phyloP scores from a whole-genome alignment of 2,113 vertebrate species.

The Pterocles orientalis region DNA sequence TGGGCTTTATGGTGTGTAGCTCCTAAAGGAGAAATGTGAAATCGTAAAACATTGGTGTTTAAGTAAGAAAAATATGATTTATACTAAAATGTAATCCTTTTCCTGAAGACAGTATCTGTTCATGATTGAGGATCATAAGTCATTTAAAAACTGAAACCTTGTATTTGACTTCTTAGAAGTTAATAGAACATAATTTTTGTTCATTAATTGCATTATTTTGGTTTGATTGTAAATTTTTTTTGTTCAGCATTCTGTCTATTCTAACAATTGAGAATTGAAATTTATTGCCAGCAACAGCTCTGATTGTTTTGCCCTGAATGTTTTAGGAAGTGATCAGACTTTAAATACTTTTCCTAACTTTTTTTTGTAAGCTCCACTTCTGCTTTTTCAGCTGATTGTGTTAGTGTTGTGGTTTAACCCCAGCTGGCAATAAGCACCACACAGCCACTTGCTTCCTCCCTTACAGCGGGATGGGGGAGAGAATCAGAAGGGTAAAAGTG shows the following conservation, averaged over 20 bases:
- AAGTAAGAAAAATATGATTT: not conserved
- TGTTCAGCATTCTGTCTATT: not conserved
- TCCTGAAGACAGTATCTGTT: not conserved
- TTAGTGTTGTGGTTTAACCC: too few relatives aligned
- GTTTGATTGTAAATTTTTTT: not conserved
- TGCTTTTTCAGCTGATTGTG: not conserved
- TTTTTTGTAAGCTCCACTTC: not conserved
- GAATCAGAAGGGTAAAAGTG: too few relatives aligned
- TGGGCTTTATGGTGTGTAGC: not conserved
- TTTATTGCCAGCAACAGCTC: not conserved
- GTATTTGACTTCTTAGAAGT: not conserved
- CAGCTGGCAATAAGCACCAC: too few relatives aligned
- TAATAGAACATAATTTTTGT: not conserved
- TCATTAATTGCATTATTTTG: not conserved
- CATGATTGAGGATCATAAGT: not conserved
- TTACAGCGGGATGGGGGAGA: too few relatives aligned
- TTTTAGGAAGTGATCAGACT: slow-evolving; percentile 12
- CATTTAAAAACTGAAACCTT: not conserved
- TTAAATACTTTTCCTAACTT: not conserved
- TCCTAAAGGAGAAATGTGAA: not conserved
- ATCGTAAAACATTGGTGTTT: not conserved
- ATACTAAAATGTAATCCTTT: not conserved
- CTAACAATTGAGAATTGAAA: not conserved
- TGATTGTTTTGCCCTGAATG: not conserved
- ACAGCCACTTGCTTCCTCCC: too few relatives aligned